phyloP scores from a whole-genome alignment of 2,888 invertebrate genomes.

The Phlogophora meticulosa region DNA sequence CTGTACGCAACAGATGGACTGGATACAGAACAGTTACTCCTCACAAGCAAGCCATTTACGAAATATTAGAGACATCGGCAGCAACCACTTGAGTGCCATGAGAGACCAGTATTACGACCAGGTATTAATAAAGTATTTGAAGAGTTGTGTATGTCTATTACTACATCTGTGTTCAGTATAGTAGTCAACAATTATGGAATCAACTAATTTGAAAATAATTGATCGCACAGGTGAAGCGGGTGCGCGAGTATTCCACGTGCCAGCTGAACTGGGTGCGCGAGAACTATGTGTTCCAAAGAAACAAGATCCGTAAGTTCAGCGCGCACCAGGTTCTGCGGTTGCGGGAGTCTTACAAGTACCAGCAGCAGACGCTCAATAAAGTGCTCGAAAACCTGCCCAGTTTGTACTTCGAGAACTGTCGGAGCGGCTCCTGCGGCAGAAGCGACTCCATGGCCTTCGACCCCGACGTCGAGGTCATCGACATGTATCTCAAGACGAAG shows the following conservation, averaged over 20 bases:
- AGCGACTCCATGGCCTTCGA: slow-evolving; percentile 95
- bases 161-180: slow-evolving; percentile 20
- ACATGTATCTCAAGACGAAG: slow-evolving; percentile 93
- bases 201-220: slow-evolving; percentile 58
- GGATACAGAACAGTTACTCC: slow-evolving; percentile 97
- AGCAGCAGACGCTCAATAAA: slow-evolving; percentile 98
- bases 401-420: slow-evolving; percentile 98
- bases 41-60: slow-evolving; percentile 96
- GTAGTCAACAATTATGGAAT: slow-evolving; percentile 50
- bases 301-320: slow-evolving; percentile 98
- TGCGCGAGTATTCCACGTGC: slow-evolving; percentile 97
- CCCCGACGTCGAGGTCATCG: slow-evolving; percentile 92
- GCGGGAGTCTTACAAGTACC: slow-evolving; percentile 98
- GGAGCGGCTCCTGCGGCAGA: slow-evolving; percentile 95
- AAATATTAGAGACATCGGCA: slow-evolving; percentile 97
- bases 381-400: slow-evolving; percentile 97
- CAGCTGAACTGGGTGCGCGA: slow-evolving; percentile 98
- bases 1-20: slow-evolving; percentile 98
- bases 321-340: slow-evolving; percentile 97
- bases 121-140: slow-evolving; percentile 85
- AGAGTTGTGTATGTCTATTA: slow-evolving; percentile 9
- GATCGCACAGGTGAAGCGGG: slow-evolving; percentile 94
- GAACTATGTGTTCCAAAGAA: slow-evolving; percentile 98
- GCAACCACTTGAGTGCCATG: slow-evolving; percentile 95
- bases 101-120: slow-evolving; percentile 98